These are phyloP conservation scores for Asobara japonica DNA, from an alignment of 1,140 invertebrate species.

Conservation along the genomic window DNA sequence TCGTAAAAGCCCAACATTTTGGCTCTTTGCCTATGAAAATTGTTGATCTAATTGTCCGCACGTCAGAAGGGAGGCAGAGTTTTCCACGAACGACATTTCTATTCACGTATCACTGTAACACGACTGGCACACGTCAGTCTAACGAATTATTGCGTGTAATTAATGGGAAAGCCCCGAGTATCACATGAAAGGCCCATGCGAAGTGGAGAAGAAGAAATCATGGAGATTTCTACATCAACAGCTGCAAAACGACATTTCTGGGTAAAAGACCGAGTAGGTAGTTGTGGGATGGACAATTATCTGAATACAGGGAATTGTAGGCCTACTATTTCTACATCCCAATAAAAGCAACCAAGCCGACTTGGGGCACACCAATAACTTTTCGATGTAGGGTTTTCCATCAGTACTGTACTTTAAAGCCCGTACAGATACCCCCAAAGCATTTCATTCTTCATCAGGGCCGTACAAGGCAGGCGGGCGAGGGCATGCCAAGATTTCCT, in stretches of 20 bases:
- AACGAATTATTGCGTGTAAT: constrained; percentile 36
- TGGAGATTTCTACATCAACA: constrained; percentile 40
- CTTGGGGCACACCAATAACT: no score
- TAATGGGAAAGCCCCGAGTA: constrained; percentile 28
- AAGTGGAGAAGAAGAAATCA: not conserved
- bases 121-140: not conserved
- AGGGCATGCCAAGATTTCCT: no score
- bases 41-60: constrained; percentile 36
- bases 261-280: constrained; percentile 31
- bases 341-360: no score
- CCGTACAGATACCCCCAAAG: no score
- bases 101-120: constrained; percentile 28
- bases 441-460: no score
- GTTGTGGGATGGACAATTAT: constrained; percentile 1
- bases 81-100: constrained; percentile 35
- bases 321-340: no score
- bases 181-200: constrained; percentile 16
- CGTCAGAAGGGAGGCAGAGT: constrained; percentile 28
- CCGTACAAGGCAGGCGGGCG: no score
- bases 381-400: no score
- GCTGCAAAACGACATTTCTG: constrained; percentile 34
- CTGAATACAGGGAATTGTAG: constrained; percentile 15
- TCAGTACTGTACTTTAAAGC: no score
- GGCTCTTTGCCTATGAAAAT: constrained; percentile 26
- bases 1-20: constrained; percentile 21